A percentile compares a stretch with the other conserved stretches of the same genome.
phyloP scores from a whole-genome alignment of 2,113 vertebrate species.

The Otus sunia region DNA sequence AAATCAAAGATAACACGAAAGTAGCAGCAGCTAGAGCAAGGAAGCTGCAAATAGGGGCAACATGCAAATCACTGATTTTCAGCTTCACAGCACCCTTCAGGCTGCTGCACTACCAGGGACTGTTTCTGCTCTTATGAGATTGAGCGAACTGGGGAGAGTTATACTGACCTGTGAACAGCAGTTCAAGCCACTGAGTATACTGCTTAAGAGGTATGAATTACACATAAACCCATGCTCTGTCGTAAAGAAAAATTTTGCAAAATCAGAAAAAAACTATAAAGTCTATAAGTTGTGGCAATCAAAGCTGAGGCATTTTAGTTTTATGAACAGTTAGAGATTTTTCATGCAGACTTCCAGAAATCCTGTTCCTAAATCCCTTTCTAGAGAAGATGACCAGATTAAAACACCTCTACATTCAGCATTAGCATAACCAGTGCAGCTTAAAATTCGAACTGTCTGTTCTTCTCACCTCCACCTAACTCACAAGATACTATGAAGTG shows the following conservation, averaged over 20 bases:
- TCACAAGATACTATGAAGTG: not conserved
- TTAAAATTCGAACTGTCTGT: not conserved
- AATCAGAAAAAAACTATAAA: not conserved
- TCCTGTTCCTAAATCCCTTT: not conserved
- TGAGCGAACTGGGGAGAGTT: too few relatives aligned
- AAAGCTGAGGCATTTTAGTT: not conserved
- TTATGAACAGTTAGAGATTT: not conserved
- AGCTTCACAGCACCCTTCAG: not conserved
- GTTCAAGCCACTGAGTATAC: not conserved
- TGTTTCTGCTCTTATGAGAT: rapidly evolving
- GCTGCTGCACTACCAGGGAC: too few relatives aligned
- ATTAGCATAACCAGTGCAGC: not conserved
- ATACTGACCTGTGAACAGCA: not conserved
- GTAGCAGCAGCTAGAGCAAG: not conserved
- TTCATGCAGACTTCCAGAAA: not conserved
- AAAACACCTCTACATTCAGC: not conserved
- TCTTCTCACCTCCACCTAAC: not conserved
- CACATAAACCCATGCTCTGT: not conserved
- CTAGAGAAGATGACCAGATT: not conserved
- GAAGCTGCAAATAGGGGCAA: not conserved
- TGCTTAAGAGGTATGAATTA: not conserved
- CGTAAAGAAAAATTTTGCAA: not conserved
- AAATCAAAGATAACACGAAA: not conserved
- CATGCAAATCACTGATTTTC: rapidly evolving
- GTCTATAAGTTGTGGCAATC: not conserved